Conservation (phyloP, 2,113 vertebrate species). For the Marmota monax region DNA sequence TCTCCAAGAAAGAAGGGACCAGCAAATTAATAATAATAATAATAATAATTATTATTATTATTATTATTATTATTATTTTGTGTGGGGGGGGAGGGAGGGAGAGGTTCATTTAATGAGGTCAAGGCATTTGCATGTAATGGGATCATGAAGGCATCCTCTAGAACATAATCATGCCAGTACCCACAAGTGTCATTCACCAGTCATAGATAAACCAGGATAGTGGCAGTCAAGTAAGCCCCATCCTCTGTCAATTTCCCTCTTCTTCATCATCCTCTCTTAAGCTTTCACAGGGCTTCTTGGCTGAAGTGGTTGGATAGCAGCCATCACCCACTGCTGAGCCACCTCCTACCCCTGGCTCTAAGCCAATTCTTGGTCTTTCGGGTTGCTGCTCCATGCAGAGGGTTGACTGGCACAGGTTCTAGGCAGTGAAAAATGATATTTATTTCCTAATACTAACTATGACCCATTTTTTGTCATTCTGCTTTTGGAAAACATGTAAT, state of each 20-base stretch:
- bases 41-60: no score
- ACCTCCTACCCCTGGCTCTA: not conserved
- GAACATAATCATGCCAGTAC: not conserved
- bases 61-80: not conserved
- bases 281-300: not conserved
- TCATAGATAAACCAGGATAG: not conserved
- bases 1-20: not conserved
- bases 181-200: not conserved
- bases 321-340: not conserved
- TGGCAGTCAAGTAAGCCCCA: not conserved
- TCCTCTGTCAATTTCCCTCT: not conserved
- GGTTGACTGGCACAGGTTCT: not conserved
- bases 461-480: not conserved
- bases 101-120: not conserved
- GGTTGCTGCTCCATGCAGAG: not conserved
- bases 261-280: not conserved
- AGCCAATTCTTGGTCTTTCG: not conserved
- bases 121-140: not conserved
- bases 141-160: not conserved
- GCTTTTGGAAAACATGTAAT: slow-evolving; percentile 8
- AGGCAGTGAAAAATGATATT: not conserved
- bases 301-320: not conserved
- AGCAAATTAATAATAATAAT: not conserved
- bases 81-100: no score
- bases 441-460: not conserved